phyloP scores from a whole-genome alignment of 2,888 invertebrate genomes.

The Eristalis tenax region DNA sequence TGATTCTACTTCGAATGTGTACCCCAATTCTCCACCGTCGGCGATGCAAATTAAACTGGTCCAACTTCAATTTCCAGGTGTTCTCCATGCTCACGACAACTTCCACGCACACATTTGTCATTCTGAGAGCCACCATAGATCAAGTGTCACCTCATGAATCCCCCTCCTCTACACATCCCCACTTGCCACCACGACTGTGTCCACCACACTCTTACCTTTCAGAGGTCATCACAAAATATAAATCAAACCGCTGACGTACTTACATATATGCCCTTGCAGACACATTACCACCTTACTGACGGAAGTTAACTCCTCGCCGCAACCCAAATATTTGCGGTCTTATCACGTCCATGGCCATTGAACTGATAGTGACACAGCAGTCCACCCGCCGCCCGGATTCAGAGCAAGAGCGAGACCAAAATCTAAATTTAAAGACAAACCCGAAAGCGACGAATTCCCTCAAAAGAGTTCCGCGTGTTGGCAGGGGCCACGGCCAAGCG shows the following conservation, averaged over 20 bases:
- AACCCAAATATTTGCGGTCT: constrained; percentile 15
- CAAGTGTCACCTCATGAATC: background rate
- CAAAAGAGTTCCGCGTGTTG: constrained; percentile 14
- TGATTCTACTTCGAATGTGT: no score
- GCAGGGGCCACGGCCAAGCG: constrained; percentile 6
- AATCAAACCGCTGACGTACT: background rate
- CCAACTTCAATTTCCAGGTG: no score
- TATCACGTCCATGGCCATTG: constrained; percentile 32
- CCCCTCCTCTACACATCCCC: no score
- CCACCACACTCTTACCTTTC: background rate
- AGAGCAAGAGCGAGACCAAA: background rate
- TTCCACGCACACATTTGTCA: background rate
- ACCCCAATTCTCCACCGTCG: no score
- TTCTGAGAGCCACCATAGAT: background rate
- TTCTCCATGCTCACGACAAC: background rate
- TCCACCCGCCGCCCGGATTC: background rate
- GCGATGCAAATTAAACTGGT: no score
- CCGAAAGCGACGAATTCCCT: background rate
- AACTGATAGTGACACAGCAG: constrained; percentile 32
- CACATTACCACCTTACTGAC: background rate
- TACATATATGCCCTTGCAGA: constrained; percentile 4
- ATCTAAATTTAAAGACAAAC: constrained; percentile 24
- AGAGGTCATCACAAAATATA: constrained; percentile 1
- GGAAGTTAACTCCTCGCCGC: no score
- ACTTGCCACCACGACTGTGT: constrained; percentile 1